A percentile compares a stretch with the other conserved stretches of the same genome.
Evolutionary conservation across 2,113 vertebrate species (phyloP).

Genomic region (Salvelinus alpinus): DNA sequence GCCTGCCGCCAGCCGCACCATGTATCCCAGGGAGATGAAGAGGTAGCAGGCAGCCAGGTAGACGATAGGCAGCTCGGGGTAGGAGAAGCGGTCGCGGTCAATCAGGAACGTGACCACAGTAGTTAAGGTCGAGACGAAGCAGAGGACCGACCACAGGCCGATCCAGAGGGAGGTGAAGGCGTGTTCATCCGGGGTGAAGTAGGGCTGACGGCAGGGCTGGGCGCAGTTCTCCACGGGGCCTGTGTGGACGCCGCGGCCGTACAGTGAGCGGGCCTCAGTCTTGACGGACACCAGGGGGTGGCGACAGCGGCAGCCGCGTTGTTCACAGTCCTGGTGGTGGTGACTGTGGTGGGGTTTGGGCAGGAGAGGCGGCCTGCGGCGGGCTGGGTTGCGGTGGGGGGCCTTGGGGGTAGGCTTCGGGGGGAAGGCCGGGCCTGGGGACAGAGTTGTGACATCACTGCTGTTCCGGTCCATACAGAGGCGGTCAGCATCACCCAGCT

Average conservation of each 20-base stretch:
- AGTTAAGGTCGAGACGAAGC: conserved; percentile 84
- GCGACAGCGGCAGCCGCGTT: conserved; percentile 74
- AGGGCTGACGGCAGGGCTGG: conserved; percentile 85
- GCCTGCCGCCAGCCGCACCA: conserved; percentile 81
- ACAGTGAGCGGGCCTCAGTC: conserved; percentile 79
- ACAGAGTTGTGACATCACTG: conserved; percentile 78
- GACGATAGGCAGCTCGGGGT: conserved; percentile 88
- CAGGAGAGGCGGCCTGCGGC: conserved; percentile 31
- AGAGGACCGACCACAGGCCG: conserved; percentile 86
- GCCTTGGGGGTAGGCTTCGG: conserved; percentile 74
- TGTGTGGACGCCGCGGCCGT: conserved; percentile 78
- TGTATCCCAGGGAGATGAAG: conserved; percentile 84
- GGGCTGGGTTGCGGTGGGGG: conserved; percentile 39
- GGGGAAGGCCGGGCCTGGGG: conserved; percentile 56
- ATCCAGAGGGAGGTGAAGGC: conserved; percentile 87
- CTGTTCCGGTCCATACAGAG: conserved; percentile 89
- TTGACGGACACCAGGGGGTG: conserved; percentile 80
- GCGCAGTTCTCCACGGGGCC: conserved; percentile 84
- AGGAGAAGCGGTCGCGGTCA: conserved; percentile 87
- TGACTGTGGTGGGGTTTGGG: neutral
- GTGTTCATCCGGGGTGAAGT: conserved; percentile 82
- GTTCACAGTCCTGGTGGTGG: conserved; percentile 50
- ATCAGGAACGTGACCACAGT: conserved; percentile 88
- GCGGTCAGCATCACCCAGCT: conserved; percentile 78
- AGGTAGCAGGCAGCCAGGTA: conserved; percentile 87